phyloP scores from a whole-genome alignment of 2,888 invertebrate species.

The Synanthedon vespiformis region DNA sequence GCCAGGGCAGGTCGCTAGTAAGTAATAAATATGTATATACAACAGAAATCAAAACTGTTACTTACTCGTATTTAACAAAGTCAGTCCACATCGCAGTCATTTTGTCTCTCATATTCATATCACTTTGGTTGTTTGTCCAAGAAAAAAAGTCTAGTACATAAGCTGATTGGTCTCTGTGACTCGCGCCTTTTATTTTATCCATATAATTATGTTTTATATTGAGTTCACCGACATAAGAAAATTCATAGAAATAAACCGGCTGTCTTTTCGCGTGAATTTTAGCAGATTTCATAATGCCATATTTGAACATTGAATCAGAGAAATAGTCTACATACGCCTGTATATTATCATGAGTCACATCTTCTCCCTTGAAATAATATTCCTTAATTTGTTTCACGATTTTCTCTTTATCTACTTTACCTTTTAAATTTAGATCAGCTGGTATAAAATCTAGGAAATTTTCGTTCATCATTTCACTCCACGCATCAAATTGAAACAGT shows the following conservation, averaged over 20 bases:
- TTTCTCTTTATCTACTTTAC: constrained; percentile 21
- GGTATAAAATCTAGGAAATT: constrained; percentile 49
- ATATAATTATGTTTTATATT: constrained; percentile 42
- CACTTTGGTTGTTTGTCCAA: constrained; percentile 32
- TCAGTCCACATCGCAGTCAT: constrained; percentile 57
- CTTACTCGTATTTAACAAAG: constrained; percentile 51
- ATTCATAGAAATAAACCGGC: constrained; percentile 49
- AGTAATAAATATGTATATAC: too few relatives aligned
- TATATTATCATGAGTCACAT: constrained; percentile 28
- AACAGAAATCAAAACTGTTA: constrained; percentile 5
- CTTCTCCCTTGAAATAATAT: constrained; percentile 40
- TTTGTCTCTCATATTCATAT: constrained; percentile 44
- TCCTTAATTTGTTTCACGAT: constrained; percentile 30
- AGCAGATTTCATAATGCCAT: constrained; percentile 44
- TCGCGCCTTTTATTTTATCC: constrained; percentile 48
- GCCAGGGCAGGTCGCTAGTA: too few relatives aligned
- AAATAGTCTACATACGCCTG: constrained; percentile 48
- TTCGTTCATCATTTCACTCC: constrained; percentile 50
- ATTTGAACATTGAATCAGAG: constrained; percentile 57
- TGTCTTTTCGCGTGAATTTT: constrained; percentile 31
- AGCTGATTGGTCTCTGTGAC: constrained; percentile 54
- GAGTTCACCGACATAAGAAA: constrained; percentile 45
- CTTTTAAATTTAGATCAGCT: constrained; percentile 38
- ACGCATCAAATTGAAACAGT: constrained; percentile 34
- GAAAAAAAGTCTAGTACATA: constrained; percentile 49